Base-by-base conservation (phyloP, 2,113 vertebrate genomes). In the Brachionichthys hirsutus region DNA sequence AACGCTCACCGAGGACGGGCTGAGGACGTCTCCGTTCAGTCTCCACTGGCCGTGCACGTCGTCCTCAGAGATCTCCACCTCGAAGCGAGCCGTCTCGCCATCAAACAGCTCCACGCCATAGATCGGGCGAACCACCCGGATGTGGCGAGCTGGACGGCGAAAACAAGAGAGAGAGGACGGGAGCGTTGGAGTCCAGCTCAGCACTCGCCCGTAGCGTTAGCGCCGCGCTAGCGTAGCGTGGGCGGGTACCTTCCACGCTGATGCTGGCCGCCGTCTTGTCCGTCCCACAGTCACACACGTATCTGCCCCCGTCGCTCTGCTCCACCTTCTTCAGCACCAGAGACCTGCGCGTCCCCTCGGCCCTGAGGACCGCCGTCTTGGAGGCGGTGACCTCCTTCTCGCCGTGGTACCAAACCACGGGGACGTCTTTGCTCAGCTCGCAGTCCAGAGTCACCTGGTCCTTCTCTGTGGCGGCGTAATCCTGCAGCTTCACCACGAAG, bases 71-170 rank as follows among this genome's bases (percentile, higher is more conserved):
- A 99, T 94, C 86, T 99, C 95, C 56, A 94, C 92, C 83, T 97
- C 96, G 80, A 99, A 99, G 18, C 92, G 94, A 72, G 97, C 97
- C 6, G 95, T 99, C 92, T 99, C 97, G 35, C 95, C 96, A 19
- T 95, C 94, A 75, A 96, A 98, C 62, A 98, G 83, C 87, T 99
- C 97, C 19, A 95, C 94, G n/a, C 95, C 95, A 24, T 97, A 94
- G 19, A 99, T 86, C 0, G 97, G 95, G 14, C 93, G 93, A 6
- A 96, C 91, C 18, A 99, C 90, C 85, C 97, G 98, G 72, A 99
- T 93, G 54, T 97, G 89, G 19, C 95, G 95, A 81, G 94, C 97
- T 98, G 56, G 34, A 6, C 42, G 8, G 43, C 24, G 15, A 1
- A 12, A 38, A 38, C 1, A 38, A 38, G 12, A 12, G n/a, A n/a